These are phyloP conservation scores for Ailurus styani DNA, from an alignment of 2,113 vertebrate genomes.

Conservation along the genomic window DNA sequence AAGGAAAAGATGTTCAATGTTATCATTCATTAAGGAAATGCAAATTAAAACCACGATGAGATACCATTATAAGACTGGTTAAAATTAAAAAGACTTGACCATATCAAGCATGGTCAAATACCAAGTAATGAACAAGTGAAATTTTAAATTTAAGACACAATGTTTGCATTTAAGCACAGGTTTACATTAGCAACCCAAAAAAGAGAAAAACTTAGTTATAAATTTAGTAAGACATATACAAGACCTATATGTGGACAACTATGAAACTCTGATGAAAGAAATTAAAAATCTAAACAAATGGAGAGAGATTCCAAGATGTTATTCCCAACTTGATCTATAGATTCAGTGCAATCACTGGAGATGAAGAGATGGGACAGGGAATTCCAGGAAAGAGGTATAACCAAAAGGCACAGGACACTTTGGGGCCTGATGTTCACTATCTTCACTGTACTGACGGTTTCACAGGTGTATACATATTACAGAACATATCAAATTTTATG, in stretches of 20 bases:
- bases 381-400: neutral
- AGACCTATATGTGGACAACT: neutral
- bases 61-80: neutral
- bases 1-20: neutral
- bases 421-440: neutral
- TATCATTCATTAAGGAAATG: neutral
- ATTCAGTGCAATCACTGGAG: neutral
- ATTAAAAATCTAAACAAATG: neutral
- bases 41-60: neutral
- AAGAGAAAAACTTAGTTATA: neutral
- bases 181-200: neutral
- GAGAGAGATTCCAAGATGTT: neutral
- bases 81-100: neutral
- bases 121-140: neutral
- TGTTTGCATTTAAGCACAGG: neutral
- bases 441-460: neutral
- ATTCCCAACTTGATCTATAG: neutral
- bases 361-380: neutral
- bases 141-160: neutral
- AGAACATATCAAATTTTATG: neutral
- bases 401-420: neutral
- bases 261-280: neutral
- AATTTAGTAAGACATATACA: neutral
- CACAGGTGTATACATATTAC: neutral
- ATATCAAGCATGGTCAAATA: neutral